phyloP scores from a whole-genome alignment of 2,797 vertebrate species.

The Ptychobarbus kaznakovi region DNA sequence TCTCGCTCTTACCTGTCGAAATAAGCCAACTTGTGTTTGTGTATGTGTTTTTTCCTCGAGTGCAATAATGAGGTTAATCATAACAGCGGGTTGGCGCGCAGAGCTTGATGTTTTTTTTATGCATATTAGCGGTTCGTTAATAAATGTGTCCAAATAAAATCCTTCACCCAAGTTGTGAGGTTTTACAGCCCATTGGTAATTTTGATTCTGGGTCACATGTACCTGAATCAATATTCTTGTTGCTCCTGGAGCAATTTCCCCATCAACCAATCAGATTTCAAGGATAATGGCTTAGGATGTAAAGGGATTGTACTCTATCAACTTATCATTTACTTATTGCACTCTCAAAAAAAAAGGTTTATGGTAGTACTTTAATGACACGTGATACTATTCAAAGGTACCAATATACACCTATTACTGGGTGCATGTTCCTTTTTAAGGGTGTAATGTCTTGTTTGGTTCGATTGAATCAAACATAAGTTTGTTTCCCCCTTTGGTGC shows the following conservation, averaged over 20 bases:
- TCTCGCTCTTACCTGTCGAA: background rate
- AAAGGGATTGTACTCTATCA: background rate
- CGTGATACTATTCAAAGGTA: background rate
- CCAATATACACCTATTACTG: background rate
- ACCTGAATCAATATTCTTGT: background rate
- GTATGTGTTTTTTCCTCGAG: background rate
- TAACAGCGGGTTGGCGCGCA: background rate
- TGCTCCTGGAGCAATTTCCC: background rate
- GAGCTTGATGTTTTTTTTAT: background rate
- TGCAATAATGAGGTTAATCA: background rate
- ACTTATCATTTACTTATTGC: background rate
- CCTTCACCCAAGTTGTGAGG: no score
- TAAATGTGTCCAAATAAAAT: background rate
- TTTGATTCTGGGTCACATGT: background rate
- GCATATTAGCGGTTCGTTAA: background rate
- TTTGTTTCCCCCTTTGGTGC: no score
- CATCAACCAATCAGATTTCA: background rate
- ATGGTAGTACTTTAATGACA: background rate
- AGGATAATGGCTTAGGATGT: background rate
- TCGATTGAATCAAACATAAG: no score
- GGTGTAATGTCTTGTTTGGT: background rate
- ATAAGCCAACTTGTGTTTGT: background rate
- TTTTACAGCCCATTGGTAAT: background rate
- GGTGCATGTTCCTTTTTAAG: background rate
- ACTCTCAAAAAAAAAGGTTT: background rate